These are phyloP conservation scores for Drosophila erecta DNA, from an alignment of 1,140 invertebrate genomes.

Conservation along the genomic window DNA sequence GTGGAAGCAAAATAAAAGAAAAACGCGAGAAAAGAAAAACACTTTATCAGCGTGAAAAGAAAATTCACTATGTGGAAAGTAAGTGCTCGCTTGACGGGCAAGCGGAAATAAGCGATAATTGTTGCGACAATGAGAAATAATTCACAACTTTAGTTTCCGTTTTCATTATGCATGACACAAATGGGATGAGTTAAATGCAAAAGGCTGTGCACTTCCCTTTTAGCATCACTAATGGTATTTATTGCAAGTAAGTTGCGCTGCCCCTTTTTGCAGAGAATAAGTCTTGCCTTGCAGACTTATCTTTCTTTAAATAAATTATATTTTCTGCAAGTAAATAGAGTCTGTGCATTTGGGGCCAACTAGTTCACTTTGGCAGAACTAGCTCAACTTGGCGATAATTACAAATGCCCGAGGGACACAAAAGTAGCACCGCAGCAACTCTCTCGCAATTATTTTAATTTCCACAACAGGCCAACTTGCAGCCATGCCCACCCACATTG, in stretches of 20 bases:
- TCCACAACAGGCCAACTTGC: slow-evolving; percentile 38
- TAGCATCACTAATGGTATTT: no score
- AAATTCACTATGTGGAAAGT: slow-evolving; percentile 13
- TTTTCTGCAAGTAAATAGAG: slow-evolving; percentile 5
- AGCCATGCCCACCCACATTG: not conserved
- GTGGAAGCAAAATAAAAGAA: not conserved
- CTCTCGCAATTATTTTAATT: slow-evolving; percentile 46
- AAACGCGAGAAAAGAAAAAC: not conserved
- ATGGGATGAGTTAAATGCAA: not conserved
- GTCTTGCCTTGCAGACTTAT: no score
- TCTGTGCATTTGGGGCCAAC: slow-evolving; percentile 14
- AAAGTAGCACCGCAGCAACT: slow-evolving; percentile 4
- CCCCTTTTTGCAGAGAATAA: no score
- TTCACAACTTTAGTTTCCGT: slow-evolving; percentile 8
- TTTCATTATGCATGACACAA: not conserved
- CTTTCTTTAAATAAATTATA: slow-evolving; percentile 34
- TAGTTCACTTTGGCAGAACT: slow-evolving; percentile 17
- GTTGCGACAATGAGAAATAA: slow-evolving; percentile 23
- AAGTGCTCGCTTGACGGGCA: slow-evolving; percentile 2
- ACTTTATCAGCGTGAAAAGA: slow-evolving; percentile 23
- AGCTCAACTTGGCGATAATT: slow-evolving; percentile 40
- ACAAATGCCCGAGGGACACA: slow-evolving; percentile 27
- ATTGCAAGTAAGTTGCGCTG: no score
- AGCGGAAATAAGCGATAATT: slow-evolving; percentile 38
- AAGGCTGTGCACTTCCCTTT: not conserved